A percentile compares a stretch with the other conserved stretches of the same genome.
phyloP scores from a whole-genome alignment of 64 coral and sea anemone species.

The Pocillopora verrucosa region DNA sequence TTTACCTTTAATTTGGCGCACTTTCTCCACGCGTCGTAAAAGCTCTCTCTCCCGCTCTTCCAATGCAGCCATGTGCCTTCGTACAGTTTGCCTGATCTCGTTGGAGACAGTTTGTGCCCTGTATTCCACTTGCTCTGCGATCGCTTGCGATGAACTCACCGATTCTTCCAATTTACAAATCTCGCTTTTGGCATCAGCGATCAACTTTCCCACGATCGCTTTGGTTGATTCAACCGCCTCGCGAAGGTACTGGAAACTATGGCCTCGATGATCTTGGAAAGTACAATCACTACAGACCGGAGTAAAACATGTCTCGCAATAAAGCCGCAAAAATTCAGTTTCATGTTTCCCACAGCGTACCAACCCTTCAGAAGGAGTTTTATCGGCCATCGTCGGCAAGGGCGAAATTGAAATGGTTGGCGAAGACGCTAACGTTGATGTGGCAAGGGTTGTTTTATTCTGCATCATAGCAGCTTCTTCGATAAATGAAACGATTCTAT shows the following conservation, averaged over 20 bases:
- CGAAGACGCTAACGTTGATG: constrained; percentile 46
- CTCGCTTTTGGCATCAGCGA: constrained; percentile 79
- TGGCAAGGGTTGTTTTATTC: constrained; percentile 43
- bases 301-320: constrained; percentile 90
- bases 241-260: constrained; percentile 91
- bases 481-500: constrained; percentile 88
- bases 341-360: constrained; percentile 83
- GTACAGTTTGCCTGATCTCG: constrained; percentile 88
- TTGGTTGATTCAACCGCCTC: constrained; percentile 81
- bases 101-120: constrained; percentile 81
- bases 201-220: constrained; percentile 87
- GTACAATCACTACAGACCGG: constrained; percentile 93
- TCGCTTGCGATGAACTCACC: constrained; percentile 66
- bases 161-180: constrained; percentile 83
- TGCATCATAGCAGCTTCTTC: constrained; percentile 78
- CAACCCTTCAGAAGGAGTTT: constrained; percentile 50
- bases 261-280: constrained; percentile 82
- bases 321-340: constrained; percentile 85
- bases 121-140: constrained; percentile 84
- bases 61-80: constrained; percentile 89
- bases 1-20: constrained; percentile 98
- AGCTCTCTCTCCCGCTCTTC: constrained; percentile 96
- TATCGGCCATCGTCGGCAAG: constrained; percentile 22
- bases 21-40: constrained; percentile 94
- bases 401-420: constrained; percentile 45